These are phyloP conservation scores for Oscheius sp. DNA, from an alignment of 2,888 invertebrate species.

Conservation along the genomic window DNA sequence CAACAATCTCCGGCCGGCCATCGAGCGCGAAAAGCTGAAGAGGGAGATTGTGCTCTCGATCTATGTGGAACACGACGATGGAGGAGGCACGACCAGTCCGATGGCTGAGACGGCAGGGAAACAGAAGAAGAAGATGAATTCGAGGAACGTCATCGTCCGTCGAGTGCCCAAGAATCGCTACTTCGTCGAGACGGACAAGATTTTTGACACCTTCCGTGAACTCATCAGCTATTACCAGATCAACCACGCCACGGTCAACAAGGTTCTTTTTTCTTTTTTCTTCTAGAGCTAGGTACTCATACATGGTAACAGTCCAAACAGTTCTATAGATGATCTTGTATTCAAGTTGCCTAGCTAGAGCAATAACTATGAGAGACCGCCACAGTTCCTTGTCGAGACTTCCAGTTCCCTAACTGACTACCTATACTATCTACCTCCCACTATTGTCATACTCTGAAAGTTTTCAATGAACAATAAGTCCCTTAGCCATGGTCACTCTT, in stretches of 20 bases:
- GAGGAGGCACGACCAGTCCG: neutral
- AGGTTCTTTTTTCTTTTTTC: neutral
- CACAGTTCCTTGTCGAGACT: too few species aligned
- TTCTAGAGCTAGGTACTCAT: neutral
- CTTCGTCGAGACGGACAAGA: neutral
- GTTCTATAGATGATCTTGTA: neutral
- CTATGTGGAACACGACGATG: neutral
- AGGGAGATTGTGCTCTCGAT: conserved; percentile 11
- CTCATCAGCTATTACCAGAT: conserved; percentile 22
- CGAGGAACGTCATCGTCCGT: conserved; percentile 25
- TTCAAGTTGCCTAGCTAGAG: neutral
- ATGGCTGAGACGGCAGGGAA: too few species aligned
- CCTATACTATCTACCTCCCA: too few species aligned
- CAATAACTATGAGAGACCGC: neutral
- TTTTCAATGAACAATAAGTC: too few species aligned
- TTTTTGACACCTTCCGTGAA: conserved; percentile 21
- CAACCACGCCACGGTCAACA: conserved; percentile 13
- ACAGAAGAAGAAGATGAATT: neutral
- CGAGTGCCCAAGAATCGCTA: neutral
- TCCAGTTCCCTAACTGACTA: too few species aligned
- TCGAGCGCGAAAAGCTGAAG: neutral
- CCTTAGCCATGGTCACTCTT: too few species aligned
- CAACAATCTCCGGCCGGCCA: neutral
- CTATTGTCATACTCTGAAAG: too few species aligned
- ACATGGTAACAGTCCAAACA: neutral